A percentile compares a stretch with the other conserved stretches of the same genome.
Conservation (phyloP, 2,888 invertebrate genomes). For the Eristalis pertinax region DNA sequence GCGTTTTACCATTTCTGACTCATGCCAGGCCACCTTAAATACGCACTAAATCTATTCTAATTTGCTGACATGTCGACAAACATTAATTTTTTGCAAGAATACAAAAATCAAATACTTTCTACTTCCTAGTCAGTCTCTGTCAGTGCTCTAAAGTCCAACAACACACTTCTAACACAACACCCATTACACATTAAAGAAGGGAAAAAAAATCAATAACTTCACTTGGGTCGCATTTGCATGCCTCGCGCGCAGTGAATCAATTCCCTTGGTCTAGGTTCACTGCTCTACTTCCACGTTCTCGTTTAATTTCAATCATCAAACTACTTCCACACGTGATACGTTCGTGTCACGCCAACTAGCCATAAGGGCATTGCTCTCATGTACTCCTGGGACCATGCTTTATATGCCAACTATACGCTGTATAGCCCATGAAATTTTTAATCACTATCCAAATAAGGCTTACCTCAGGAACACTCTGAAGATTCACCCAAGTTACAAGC, state of each 20-base stretch:
- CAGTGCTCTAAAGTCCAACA: not conserved
- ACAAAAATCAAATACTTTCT: too few relatives aligned
- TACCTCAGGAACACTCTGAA: not conserved
- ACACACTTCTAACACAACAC: not conserved
- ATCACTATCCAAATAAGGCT: not conserved
- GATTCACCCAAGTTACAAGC: not conserved
- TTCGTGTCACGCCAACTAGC: slow-evolving; percentile 7
- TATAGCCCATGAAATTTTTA: not conserved
- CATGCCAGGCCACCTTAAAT: too few relatives aligned
- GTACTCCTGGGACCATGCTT: not conserved
- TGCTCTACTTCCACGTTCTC: not conserved
- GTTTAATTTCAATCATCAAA: not conserved
- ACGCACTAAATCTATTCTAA: too few relatives aligned
- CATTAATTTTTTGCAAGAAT: too few relatives aligned
- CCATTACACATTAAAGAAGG: not conserved
- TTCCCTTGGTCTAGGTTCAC: not conserved
- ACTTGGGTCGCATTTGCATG: not conserved
- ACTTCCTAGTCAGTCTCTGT: too few relatives aligned
- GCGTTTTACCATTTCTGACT: too few relatives aligned
- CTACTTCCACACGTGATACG: not conserved
- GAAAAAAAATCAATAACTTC: not conserved
- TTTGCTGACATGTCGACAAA: too few relatives aligned
- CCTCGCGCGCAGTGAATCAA: not conserved
- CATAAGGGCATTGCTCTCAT: slow-evolving; percentile 7
- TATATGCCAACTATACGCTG: not conserved